A percentile compares a stretch with the other conserved stretches of the same genome.
Evolutionary conservation across 1,140 invertebrate species (phyloP).

Genomic region (Riptortus pedestris): DNA sequence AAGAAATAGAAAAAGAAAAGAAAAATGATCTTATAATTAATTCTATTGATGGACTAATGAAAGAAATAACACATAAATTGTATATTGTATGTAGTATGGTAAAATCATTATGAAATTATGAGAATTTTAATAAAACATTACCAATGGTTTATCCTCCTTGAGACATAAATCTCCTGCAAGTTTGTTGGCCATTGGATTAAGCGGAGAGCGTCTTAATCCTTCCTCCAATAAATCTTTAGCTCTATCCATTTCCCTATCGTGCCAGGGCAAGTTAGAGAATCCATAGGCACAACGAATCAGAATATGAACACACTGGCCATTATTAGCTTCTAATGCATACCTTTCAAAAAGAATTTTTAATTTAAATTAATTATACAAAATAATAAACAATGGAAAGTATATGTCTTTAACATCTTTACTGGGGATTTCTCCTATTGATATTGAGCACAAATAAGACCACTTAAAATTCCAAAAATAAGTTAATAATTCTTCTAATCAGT

Average conservation of each 20-base stretch:
- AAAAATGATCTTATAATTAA: too few species aligned
- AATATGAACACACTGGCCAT: not conserved
- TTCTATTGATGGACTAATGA: too few species aligned
- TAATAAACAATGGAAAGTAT: not conserved
- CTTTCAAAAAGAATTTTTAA: not conserved
- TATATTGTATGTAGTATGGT: too few species aligned
- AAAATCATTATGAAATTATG: too few species aligned
- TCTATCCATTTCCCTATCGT: not conserved
- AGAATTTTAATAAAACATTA: slow-evolving; percentile 1
- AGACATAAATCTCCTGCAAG: not conserved
- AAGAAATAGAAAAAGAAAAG: too few species aligned
- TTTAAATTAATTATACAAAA: not conserved
- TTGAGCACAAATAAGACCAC: not conserved
- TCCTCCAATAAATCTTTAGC: not conserved
- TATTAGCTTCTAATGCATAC: not conserved
- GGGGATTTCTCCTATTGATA: not conserved
- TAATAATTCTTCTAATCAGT: too few species aligned
- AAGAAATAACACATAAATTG: too few species aligned
- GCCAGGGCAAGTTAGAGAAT: not conserved
- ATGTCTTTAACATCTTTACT: not conserved
- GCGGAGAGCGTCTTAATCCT: not conserved
- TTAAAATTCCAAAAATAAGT: too few species aligned
- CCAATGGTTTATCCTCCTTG: not conserved
- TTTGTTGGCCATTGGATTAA: slow-evolving; percentile 7
- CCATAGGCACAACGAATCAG: slow-evolving; percentile 6